Evolutionary conservation across 35 echinoderm and acorn worm species (phyloP).

Genomic region (Heliocidaris tuberculata): DNA sequence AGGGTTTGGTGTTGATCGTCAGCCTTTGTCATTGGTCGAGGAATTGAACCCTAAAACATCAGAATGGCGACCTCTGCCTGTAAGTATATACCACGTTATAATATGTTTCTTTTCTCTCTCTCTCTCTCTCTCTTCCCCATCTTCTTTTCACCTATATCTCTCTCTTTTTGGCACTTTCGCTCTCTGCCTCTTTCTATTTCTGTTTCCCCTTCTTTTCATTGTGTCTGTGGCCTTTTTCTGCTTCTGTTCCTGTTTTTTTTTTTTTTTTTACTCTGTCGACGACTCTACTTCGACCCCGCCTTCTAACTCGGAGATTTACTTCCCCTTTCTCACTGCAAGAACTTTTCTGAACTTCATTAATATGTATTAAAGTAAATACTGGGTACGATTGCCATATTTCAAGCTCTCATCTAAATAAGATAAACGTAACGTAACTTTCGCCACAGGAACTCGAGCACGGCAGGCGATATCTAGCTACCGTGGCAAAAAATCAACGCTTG

Average conservation of each 20-base stretch:
- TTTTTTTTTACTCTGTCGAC: not conserved
- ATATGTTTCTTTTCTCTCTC: not conserved
- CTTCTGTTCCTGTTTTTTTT: not conserved
- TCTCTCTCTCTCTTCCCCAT: not conserved
- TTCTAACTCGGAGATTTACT: too few species aligned
- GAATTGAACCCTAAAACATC: constrained; percentile 69
- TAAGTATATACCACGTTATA: constrained; percentile 26
- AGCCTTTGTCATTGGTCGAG: constrained; percentile 63
- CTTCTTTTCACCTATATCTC: not conserved
- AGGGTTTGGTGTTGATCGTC: constrained; percentile 68
- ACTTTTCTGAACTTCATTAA: too few species aligned
- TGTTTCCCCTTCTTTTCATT: not conserved
- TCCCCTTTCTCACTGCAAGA: too few species aligned
- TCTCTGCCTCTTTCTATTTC: not conserved
- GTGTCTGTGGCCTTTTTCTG: not conserved
- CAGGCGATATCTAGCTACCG: constrained; percentile 61
- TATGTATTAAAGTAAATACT: too few species aligned
- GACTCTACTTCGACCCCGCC: too few species aligned
- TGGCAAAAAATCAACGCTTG: constrained; percentile 35
- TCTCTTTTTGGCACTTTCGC: not conserved
- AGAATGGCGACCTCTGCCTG: constrained; percentile 59
- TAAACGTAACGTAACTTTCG: not conserved
- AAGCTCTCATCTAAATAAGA: not conserved
- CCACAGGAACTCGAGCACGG: constrained; percentile 55
- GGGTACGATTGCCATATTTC: not conserved